Conservation (phyloP, 2,797 vertebrate genomes). For the Melanotaenia boesemani region DNA sequence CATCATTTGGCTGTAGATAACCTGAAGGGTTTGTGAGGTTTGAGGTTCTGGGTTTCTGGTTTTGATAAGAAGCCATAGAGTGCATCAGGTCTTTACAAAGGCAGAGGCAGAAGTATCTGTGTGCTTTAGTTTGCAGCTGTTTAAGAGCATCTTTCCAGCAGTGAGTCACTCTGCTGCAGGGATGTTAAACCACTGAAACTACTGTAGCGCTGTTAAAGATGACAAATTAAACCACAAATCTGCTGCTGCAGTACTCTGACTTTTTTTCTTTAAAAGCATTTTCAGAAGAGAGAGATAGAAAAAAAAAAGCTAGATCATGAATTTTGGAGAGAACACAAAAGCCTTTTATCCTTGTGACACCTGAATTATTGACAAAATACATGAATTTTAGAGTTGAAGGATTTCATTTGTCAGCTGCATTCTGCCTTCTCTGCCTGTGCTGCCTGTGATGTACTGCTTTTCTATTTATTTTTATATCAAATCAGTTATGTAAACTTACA, state of each 20-base stretch:
- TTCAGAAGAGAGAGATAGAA: background rate
- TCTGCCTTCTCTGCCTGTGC: background rate
- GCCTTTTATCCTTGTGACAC: background rate
- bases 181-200: slow-evolving; percentile 17
- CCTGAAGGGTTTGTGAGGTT: background rate
- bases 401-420: background rate
- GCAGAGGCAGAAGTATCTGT: background rate
- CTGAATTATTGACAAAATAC: slow-evolving; percentile 46
- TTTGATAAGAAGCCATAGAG: background rate
- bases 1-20: background rate
- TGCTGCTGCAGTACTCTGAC: slow-evolving; percentile 2
- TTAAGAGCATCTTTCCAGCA: slow-evolving; percentile 15
- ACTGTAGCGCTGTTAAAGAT: background rate
- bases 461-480: background rate
- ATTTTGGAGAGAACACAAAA: slow-evolving; percentile 31
- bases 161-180: slow-evolving; percentile 29
- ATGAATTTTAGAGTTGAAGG: slow-evolving; percentile 21
- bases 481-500: accelerated
- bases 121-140: slow-evolving; percentile 7
- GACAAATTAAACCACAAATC: slow-evolving; percentile 12
- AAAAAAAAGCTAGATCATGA: slow-evolving; percentile 22
- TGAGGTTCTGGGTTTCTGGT: background rate
- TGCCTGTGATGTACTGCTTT: background rate
- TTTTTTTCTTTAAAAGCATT: slow-evolving; percentile 42
- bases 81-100: slow-evolving; percentile 14